Base-by-base conservation (phyloP, 2,113 vertebrate genomes). In the Psittacara wagleri region DNA sequence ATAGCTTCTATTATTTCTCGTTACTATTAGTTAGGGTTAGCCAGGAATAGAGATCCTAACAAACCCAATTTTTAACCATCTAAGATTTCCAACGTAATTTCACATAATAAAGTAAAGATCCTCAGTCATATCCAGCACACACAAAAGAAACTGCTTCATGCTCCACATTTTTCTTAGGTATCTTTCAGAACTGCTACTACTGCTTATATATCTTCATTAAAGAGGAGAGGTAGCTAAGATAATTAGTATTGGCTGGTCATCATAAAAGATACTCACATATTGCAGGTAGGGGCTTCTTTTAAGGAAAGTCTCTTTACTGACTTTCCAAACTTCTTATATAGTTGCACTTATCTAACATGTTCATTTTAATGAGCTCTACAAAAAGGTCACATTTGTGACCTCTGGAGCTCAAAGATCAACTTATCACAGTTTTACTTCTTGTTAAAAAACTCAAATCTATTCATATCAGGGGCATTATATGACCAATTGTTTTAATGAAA, bases 341-440 rank as follows among this genome's bases (percentile, higher is more conserved):
- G 75, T 46, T 90, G 75, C 52, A 63, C 10, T 10, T 74, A 95
- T 70, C 89, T 94, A 76, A 83, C 55, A 70, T 82, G 54, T 84
- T 95, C 73, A 86, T 96, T 90, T 97, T 96, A 96, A 97, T 95
- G 94, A 97, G 95, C 62, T 95, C 66, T 70, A 86, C 52, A 82
- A 46, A 95, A 74, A 96, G 83, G 91, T 88, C 83, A 95, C 23
- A 61, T 61, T 94, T 96, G 68, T 92, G 67, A 92, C 89, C 86
- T 94, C 84, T 41, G 61, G 55, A 94, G 88, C 79, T 91, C 87
- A 96, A 83, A 91, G 94, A 94, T 92, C 92, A 96, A 95, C 37
- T 94, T 92, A 94, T 80, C 83, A 72, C 44, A 91, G 69, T 90
- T 95, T 90, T 57, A 89, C 4, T 91, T 88, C 81, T 90, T 94